These are phyloP conservation scores for Leptothorax acervorum DNA, from an alignment of 2,888 invertebrate species.

Conservation along the genomic window DNA sequence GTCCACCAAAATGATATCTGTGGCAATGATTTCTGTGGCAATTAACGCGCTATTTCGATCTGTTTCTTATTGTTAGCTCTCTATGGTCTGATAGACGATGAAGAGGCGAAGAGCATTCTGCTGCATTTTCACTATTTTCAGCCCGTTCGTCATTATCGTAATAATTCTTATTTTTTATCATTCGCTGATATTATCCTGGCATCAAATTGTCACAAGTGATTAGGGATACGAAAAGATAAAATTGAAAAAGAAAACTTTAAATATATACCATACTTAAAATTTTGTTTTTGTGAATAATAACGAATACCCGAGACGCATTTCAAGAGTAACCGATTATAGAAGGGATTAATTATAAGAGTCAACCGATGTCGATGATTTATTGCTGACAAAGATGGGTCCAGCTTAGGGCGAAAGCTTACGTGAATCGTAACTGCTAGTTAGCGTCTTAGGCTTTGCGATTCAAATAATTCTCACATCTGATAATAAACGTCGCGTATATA, in stretches of 20 bases:
- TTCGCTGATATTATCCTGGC: neutral
- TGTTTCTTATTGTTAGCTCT: neutral
- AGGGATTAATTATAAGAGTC: slow-evolving; percentile 60
- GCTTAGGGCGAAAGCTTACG: slow-evolving; percentile 17
- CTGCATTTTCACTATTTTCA: neutral
- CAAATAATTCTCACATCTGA: neutral
- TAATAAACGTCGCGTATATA: neutral
- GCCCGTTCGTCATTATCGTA: neutral
- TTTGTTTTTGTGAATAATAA: neutral
- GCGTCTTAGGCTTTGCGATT: neutral
- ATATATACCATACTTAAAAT: neutral
- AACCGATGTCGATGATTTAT: slow-evolving; percentile 57
- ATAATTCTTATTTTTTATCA: neutral
- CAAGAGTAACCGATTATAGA: slow-evolving; percentile 52
- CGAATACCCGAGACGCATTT: slow-evolving; percentile 22
- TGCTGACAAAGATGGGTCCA: slow-evolving; percentile 47
- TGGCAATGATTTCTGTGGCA: slow-evolving; percentile 33
- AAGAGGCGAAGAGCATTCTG: neutral
- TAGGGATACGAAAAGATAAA: neutral
- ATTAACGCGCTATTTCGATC: slow-evolving; percentile 64
- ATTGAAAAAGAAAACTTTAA: neutral
- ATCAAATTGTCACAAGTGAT: neutral
- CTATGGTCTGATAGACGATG: neutral
- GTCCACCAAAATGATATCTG: slow-evolving; percentile 53
- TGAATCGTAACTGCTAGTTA: neutral